Base-by-base conservation (phyloP, 2,888 invertebrate species). In the Strigamia transsilvanica region DNA sequence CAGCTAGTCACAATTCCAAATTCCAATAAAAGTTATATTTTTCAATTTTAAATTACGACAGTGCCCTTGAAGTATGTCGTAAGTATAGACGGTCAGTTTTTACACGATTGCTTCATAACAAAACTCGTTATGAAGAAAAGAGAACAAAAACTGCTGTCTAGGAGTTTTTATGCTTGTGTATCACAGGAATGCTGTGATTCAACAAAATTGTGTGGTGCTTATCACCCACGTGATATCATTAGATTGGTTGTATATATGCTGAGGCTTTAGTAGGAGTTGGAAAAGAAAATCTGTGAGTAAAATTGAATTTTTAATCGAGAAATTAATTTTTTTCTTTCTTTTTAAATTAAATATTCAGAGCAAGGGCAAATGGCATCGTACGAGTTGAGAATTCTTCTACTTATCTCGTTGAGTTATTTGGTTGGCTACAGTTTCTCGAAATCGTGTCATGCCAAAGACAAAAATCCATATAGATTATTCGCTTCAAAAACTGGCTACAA, bases 401-500 rank as follows among this genome's bases (percentile, higher is more conserved):
- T 66, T 12, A 66, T 66, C 6, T 66, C 66, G 4, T 15, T 66
- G 66, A 27, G 66, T 27, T 66, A 66, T 66, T 66, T 66, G 13
- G 66, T 66, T 9, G 66, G 66, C 10, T 66, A 66, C 27, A 66
- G 66, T 66, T 66, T 27, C 9, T 66, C 66, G 9, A 66, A 66
- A 10, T 27, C 27, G 10, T 66, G 66, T 27, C 10, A 27, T 27
- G 66, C 66, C 1, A 66, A 66, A 15, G 27, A 66, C 10, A 66
- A 66, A 66, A 23, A 66, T 27, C 66, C 66, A 27, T 66, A 66
- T 12, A 66, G 27, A 27, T 66, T 66, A 66, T 66, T 66, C 10
- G 66, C 66, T 66, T 27, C 66, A 27, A 66, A 66, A 66, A 66
- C 66, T 27, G 66, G 27, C 2, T 66, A 66, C 13, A 66, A 66